Conservation (phyloP, 2,888 invertebrate genomes). For the Drosophila austrosaltans region DNA sequence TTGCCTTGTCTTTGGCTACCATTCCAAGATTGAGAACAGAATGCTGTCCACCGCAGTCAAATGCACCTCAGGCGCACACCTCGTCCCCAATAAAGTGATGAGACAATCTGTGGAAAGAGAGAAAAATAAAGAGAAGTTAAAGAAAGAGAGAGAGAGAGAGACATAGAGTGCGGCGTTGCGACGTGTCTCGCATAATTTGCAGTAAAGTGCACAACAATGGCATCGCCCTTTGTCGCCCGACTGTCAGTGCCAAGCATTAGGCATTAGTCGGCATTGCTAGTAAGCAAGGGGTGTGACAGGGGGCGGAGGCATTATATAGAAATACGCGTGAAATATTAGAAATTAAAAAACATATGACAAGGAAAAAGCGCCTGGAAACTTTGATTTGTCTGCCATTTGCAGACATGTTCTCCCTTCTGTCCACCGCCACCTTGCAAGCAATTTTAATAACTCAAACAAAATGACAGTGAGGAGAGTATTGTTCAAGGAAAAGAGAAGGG, state of each 20-base stretch:
- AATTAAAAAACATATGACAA: constrained; percentile 78
- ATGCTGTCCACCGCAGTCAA: constrained; percentile 12
- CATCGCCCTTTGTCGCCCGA: constrained; percentile 30
- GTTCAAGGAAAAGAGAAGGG: background rate
- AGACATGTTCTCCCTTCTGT: constrained; percentile 45
- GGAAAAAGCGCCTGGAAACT: constrained; percentile 58
- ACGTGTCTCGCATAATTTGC: constrained; percentile 79
- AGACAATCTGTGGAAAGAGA: constrained; percentile 21
- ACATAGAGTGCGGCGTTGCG: constrained; percentile 28
- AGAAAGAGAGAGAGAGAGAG: background rate
- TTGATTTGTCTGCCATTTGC: constrained; percentile 73
- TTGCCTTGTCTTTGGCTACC: constrained; percentile 3
- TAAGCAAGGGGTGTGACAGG: constrained; percentile 2
- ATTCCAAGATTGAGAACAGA: constrained; percentile 6
- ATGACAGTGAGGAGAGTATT: constrained; percentile 5
- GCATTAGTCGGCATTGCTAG: constrained; percentile 45
- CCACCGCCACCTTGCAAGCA: constrained; percentile 16
- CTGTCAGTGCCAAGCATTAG: constrained; percentile 54
- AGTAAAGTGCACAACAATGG: constrained; percentile 74
- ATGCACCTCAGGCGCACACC: constrained; percentile 72
- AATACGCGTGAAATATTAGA: constrained; percentile 74
- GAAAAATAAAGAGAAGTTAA: background rate
- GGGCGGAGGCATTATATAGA: background rate
- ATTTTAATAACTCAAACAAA: constrained; percentile 32
- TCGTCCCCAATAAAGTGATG: constrained; percentile 45